Conservation (phyloP, 2,797 vertebrate species). For the Enteromius viviparus region DNA sequence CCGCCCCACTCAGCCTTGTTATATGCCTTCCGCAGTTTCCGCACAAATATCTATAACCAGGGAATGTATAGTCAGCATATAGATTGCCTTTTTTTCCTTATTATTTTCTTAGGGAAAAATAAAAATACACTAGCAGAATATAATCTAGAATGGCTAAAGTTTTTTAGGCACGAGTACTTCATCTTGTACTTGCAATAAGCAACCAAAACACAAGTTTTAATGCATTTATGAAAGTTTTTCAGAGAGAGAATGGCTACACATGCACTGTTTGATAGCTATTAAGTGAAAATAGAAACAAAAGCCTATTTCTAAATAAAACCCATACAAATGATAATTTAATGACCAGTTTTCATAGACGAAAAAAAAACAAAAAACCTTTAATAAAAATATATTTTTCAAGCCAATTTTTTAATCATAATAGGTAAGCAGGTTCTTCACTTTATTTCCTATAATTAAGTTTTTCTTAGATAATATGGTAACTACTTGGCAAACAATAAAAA, state of each 20-base stretch:
- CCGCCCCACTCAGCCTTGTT: constrained; percentile 88
- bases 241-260: no score
- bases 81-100: not conserved
- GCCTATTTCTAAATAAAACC: not conserved
- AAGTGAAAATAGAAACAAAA: not conserved
- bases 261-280: not conserved
- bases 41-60: constrained; percentile 86
- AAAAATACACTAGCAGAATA: no score
- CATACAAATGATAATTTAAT: not conserved
- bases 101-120: no score
- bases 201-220: no score
- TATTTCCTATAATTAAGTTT: not conserved
- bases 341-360: not conserved
- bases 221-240: no score
- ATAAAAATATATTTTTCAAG: not conserved
- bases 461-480: not conserved
- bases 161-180: no score
- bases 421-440: not conserved
- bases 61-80: not conserved
- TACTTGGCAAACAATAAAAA: no score
- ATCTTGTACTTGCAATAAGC: no score
- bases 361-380: not conserved
- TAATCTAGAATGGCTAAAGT: no score
- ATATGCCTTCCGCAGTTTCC: constrained; percentile 91
- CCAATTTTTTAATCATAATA: not conserved